Evolutionary conservation across 2,113 vertebrate species (phyloP).

Genomic region (Brienomyrus brachyistius): DNA sequence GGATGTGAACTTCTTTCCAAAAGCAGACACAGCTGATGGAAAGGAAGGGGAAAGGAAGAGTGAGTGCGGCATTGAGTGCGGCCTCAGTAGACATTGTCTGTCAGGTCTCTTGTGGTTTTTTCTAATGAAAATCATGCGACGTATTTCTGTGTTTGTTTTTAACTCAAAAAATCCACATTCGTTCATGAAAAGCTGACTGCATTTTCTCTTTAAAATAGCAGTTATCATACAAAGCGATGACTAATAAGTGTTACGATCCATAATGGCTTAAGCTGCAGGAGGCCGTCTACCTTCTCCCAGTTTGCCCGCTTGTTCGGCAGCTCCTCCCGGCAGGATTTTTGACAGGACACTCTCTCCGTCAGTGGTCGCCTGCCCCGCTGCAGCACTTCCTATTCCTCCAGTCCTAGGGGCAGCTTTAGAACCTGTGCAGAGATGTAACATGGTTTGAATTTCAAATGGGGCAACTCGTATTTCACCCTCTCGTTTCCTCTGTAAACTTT

Average conservation of each 20-base stretch:
- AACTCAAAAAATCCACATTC: neutral
- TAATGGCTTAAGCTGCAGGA: neutral
- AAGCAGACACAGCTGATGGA: conserved; percentile 79
- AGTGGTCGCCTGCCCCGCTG: conserved; percentile 58
- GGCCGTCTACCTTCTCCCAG: conserved; percentile 80
- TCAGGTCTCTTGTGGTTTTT: neutral
- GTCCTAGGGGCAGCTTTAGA: conserved; percentile 68
- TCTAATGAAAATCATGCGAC: neutral
- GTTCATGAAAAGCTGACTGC: neutral
- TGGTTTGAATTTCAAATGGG: neutral
- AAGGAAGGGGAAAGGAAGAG: conserved; percentile 23
- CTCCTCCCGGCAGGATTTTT: conserved; percentile 90
- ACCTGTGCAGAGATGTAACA: conserved; percentile 55
- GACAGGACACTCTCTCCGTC: conserved; percentile 88
- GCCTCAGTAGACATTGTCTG: neutral
- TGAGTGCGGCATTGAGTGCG: neutral
- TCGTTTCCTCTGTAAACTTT: neutral
- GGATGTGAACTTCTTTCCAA: conserved; percentile 98
- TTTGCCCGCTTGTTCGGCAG: conserved; percentile 96
- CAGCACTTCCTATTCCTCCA: conserved; percentile 55
- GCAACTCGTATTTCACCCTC: neutral
- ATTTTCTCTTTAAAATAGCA: neutral
- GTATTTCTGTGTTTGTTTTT: neutral
- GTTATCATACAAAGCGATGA: neutral
- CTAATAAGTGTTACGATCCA: neutral